Evolutionary conservation across 1,140 invertebrate species (phyloP).

Genomic region (Euborellia annulipes): DNA sequence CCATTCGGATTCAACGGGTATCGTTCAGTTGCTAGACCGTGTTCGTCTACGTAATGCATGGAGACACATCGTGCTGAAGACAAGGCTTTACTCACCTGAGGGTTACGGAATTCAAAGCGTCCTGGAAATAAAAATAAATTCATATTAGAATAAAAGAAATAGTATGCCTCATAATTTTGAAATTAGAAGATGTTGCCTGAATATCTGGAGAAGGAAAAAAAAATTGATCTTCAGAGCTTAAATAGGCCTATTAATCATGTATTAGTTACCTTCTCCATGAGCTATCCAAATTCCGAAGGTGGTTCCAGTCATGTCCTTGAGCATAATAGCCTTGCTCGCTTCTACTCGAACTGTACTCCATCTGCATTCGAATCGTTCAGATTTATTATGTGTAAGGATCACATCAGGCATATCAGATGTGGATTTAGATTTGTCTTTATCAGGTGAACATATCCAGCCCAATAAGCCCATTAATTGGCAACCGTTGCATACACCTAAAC

Average conservation of each 20-base stretch:
- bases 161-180: too few relatives aligned
- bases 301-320: constrained; percentile 68
- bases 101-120: constrained; percentile 35
- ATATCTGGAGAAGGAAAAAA: too few relatives aligned
- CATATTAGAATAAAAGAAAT: too few relatives aligned
- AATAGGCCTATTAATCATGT: too few relatives aligned
- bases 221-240: too few relatives aligned
- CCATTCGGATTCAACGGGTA: constrained; percentile 95
- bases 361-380: constrained; percentile 81
- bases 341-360: constrained; percentile 72
- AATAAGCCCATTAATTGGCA: constrained; percentile 87
- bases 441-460: constrained; percentile 47
- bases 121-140: constrained; percentile 24
- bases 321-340: constrained; percentile 63
- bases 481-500: constrained; percentile 93
- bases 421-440: constrained; percentile 10
- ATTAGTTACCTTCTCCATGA: constrained; percentile 82
- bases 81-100: constrained; percentile 36
- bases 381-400: constrained; percentile 69
- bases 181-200: too few relatives aligned
- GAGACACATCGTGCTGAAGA: constrained; percentile 46
- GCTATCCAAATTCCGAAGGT: constrained; percentile 87
- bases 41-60: constrained; percentile 72
- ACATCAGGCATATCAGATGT: constrained; percentile 34
- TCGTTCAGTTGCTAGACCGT: constrained; percentile 48